Conservation (phyloP, 2,113 vertebrate genomes). For the Meleagris gallopavo region DNA sequence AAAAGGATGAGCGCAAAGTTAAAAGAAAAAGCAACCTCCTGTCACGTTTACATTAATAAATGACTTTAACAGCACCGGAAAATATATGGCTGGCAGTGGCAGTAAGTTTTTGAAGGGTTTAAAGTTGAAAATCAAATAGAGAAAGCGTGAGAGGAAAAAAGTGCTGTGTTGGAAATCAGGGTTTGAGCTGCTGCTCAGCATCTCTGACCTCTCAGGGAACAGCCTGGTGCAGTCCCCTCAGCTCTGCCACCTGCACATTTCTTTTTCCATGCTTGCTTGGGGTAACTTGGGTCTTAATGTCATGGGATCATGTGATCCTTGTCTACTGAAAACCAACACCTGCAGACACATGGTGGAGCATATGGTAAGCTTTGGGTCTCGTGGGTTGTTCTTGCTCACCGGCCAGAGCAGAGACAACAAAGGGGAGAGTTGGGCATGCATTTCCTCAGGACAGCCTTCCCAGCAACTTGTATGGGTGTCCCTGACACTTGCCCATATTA, state of each 20-base stretch:
- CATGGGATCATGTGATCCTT: not conserved
- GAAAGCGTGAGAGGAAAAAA: not conserved
- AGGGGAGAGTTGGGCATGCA: not conserved
- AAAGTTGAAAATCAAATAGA: not conserved
- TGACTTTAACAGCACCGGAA: not conserved
- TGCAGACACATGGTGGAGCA: not conserved
- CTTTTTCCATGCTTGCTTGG: not conserved
- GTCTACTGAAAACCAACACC: not conserved
- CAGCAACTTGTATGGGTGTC: not conserved
- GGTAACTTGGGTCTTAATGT: not conserved
- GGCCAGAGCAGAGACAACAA: not conserved
- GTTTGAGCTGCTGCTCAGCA: not conserved
- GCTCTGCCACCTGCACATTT: accelerated
- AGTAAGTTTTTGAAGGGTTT: not conserved
- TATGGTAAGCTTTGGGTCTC: not conserved
- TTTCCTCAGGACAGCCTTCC: not conserved
- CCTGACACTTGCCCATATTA: not conserved
- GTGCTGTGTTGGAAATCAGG: not conserved
- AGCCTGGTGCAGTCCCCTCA: not conserved
- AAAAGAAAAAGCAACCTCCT: not conserved
- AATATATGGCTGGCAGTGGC: not conserved
- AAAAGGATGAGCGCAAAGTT: not conserved
- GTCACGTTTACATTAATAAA: not conserved
- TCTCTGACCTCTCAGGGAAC: not conserved
- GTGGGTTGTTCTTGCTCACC: not conserved